Percentiles rank a stretch among this genome's conserved stretches.
phyloP scores from a whole-genome alignment of 2,888 invertebrate genomes.

The Epicampocera succincta region DNA sequence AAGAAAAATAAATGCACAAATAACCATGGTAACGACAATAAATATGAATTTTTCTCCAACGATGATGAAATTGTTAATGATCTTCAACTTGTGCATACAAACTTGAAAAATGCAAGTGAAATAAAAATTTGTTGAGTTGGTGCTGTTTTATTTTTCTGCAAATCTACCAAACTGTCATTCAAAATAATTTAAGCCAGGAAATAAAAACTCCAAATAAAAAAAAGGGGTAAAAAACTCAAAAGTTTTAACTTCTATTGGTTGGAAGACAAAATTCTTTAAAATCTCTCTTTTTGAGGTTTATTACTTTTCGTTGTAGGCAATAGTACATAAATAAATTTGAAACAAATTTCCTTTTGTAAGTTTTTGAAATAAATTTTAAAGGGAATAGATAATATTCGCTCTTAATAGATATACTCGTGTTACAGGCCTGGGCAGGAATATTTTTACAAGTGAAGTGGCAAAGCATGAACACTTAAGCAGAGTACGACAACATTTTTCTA shows the following conservation, averaged over 20 bases:
- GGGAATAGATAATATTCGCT: too few relatives aligned
- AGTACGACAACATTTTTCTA: too few relatives aligned
- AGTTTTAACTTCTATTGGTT: conserved; percentile 37
- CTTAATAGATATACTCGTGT: too few relatives aligned
- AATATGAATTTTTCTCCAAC: conserved; percentile 20
- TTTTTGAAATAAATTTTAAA: too few relatives aligned
- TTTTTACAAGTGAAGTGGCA: too few relatives aligned
- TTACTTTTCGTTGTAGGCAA: neutral
- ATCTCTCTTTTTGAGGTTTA: neutral
- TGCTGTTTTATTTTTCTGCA: neutral
- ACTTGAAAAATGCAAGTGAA: neutral
- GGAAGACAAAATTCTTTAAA: conserved; percentile 1
- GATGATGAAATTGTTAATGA: conserved; percentile 30
- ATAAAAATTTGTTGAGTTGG: neutral
- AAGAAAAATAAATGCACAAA: conserved; percentile 29
- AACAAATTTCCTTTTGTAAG: too few relatives aligned
- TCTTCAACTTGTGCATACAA: conserved; percentile 19
- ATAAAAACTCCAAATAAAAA: conserved; percentile 15
- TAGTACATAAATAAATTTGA: too few relatives aligned
- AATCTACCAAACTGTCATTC: conserved; percentile 36
- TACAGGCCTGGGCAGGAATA: too few relatives aligned
- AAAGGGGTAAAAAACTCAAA: neutral
- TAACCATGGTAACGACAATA: conserved; percentile 22
- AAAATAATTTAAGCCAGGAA: conserved; percentile 13
- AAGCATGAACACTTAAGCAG: too few relatives aligned